A percentile compares a stretch with the other conserved stretches of the same genome.
Conservation (phyloP, 2,113 vertebrate species). For the Corvus moneduloides region DNA sequence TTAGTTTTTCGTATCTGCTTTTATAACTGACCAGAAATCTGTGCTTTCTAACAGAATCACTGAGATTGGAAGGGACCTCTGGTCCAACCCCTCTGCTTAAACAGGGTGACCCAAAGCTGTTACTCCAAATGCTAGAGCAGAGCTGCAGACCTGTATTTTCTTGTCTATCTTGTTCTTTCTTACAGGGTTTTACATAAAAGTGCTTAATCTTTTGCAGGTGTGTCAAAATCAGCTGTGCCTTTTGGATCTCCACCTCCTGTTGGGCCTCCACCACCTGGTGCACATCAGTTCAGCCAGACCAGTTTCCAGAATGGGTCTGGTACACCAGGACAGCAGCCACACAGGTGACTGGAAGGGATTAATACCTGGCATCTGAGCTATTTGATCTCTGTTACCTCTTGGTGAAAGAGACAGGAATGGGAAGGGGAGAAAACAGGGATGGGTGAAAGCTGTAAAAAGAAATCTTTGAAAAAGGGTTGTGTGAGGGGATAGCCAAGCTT, state of each 20-base stretch:
- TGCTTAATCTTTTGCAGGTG: conserved; percentile 67
- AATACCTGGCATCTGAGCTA: background rate
- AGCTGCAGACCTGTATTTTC: background rate
- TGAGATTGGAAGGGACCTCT: background rate
- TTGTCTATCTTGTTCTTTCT: background rate
- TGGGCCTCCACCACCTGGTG: conserved; percentile 60
- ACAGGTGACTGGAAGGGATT: conserved; percentile 72
- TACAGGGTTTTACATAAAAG: background rate
- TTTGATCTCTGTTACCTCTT: background rate
- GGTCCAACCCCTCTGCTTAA: background rate
- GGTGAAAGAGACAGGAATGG: background rate
- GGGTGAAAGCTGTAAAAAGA: background rate
- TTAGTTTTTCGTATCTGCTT: background rate
- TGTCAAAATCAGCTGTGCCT: conserved; percentile 76
- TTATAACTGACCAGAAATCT: background rate
- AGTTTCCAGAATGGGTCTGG: conserved; percentile 74
- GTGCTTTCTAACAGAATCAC: background rate
- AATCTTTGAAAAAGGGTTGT: background rate
- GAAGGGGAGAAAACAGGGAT: background rate
- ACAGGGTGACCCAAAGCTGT: background rate
- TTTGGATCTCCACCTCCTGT: conserved; percentile 67
- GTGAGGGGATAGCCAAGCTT: background rate
- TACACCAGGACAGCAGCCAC: conserved; percentile 62
- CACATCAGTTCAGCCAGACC: conserved; percentile 70
- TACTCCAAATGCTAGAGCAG: background rate